Percentiles rank a stretch among this genome's conserved stretches.
Conservation (phyloP, 2,113 vertebrate species). For the Toxostoma redivivum region DNA sequence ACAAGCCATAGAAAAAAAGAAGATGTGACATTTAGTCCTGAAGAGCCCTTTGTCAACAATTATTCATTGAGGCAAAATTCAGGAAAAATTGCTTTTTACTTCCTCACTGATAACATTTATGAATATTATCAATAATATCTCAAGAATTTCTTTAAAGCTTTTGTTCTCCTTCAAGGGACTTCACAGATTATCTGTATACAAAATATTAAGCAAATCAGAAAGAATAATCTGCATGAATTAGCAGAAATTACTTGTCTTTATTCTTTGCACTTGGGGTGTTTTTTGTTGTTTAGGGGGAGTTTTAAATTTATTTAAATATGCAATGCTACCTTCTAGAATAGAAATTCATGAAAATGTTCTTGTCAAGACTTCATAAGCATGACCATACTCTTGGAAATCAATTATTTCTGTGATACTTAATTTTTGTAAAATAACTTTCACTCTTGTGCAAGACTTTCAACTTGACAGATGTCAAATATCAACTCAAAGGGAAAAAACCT, state of each 20-base stretch:
- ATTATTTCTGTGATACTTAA: background rate
- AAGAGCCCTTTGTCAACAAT: background rate
- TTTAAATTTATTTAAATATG: background rate
- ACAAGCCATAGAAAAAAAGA: background rate
- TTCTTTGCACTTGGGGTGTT: background rate
- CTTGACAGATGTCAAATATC: background rate
- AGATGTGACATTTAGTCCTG: background rate
- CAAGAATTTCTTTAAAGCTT: background rate
- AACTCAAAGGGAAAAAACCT: background rate
- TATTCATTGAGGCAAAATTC: background rate
- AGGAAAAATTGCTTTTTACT: background rate
- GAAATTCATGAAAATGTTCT: background rate
- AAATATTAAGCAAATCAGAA: background rate
- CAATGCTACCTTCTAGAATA: background rate
- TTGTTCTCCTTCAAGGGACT: background rate
- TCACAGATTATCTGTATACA: background rate
- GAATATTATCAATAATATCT: background rate
- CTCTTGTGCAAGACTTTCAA: background rate
- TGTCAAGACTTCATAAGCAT: background rate
- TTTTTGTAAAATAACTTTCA: background rate
- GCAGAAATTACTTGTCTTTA: background rate
- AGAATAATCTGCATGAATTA: background rate
- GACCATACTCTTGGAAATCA: background rate
- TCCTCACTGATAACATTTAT: background rate
- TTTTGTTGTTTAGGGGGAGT: background rate